Evolutionary conservation across 1,140 invertebrate genomes (phyloP).

Genomic region (Aricia agestis): DNA sequence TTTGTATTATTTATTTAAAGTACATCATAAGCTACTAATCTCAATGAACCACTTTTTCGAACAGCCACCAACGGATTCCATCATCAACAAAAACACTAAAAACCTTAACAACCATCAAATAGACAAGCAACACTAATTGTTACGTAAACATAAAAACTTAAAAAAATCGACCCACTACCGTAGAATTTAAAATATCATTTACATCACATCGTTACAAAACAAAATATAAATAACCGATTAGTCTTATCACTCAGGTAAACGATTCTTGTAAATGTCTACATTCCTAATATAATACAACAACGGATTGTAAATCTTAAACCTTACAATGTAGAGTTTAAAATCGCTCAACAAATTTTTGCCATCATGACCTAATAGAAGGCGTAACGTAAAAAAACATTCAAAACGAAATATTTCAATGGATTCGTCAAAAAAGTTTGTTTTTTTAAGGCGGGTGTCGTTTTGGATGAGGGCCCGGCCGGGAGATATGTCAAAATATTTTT

Average conservation of each 20-base stretch:
- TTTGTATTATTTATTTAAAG: too few relatives aligned
- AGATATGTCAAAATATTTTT: conserved; percentile 53
- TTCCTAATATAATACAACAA: conserved; percentile 35
- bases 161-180: conserved; percentile 18
- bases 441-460: conserved; percentile 38
- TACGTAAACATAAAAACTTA: not conserved
- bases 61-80: not conserved
- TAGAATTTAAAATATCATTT: conserved; percentile 39
- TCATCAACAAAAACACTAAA: not conserved
- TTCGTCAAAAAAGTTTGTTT: conserved; percentile 24
- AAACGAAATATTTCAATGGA: conserved; percentile 28
- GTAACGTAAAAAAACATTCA: conserved; percentile 23
- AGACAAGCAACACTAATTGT: conserved; percentile 3
- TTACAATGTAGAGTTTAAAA: conserved; percentile 17
- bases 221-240: conserved; percentile 60
- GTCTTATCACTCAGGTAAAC: conserved; percentile 62
- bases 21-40: too few relatives aligned
- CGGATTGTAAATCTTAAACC: conserved; percentile 23
- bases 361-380: conserved; percentile 29
- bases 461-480: conserved; percentile 37
- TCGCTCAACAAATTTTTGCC: conserved; percentile 23
- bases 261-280: conserved; percentile 58
- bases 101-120: not conserved
- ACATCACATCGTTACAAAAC: conserved; percentile 48
- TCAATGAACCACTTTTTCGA: too few relatives aligned